Evolutionary conservation across 2,888 invertebrate genomes (phyloP).

Genomic region (Napeogenes inachia): DNA sequence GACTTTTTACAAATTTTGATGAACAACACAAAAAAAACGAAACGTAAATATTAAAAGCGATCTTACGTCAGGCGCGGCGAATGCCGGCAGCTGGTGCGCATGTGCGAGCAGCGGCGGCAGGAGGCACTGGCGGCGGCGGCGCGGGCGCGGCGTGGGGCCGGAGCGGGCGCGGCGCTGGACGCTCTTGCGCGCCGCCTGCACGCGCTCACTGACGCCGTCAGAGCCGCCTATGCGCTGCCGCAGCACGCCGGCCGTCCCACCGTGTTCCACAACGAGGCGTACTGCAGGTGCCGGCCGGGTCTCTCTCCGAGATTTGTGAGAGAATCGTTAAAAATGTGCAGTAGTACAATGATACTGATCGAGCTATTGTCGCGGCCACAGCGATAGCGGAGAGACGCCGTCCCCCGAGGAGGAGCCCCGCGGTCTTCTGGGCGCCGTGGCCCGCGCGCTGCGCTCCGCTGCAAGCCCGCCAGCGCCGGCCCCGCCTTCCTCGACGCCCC

Average conservation of each 20-base stretch:
- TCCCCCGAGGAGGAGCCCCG: constrained; percentile 76
- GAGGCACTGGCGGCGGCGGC: constrained; percentile 76
- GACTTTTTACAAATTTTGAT: too few relatives aligned
- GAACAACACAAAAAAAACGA: too few relatives aligned
- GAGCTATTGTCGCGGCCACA: constrained; percentile 60
- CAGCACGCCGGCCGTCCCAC: constrained; percentile 86
- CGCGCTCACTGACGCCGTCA: constrained; percentile 83
- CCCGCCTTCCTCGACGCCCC: constrained; percentile 32
- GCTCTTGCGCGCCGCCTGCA: constrained; percentile 83
- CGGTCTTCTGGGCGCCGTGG: constrained; percentile 83
- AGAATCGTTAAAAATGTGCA: too few relatives aligned
- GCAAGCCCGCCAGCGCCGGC: constrained; percentile 32
- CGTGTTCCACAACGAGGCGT: constrained; percentile 87
- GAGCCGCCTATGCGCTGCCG: constrained; percentile 85
- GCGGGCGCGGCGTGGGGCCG: constrained; percentile 62
- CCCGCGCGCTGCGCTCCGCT: constrained; percentile 75
- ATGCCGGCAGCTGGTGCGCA: constrained; percentile 85
- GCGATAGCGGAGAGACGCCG: constrained; percentile 83
- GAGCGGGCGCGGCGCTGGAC: constrained; percentile 77
- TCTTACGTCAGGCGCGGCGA: constrained; percentile 79
- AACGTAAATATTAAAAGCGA: too few relatives aligned
- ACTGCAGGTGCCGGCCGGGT: constrained; percentile 56
- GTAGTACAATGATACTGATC: too few relatives aligned
- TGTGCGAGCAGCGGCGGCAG: constrained; percentile 87
- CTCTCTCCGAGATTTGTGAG: too few relatives aligned